Percentiles rank a stretch among this genome's conserved stretches.
These are phyloP conservation scores for Drymodes brunneopygia DNA, from an alignment of 2,113 vertebrate species.

Conservation along the genomic window DNA sequence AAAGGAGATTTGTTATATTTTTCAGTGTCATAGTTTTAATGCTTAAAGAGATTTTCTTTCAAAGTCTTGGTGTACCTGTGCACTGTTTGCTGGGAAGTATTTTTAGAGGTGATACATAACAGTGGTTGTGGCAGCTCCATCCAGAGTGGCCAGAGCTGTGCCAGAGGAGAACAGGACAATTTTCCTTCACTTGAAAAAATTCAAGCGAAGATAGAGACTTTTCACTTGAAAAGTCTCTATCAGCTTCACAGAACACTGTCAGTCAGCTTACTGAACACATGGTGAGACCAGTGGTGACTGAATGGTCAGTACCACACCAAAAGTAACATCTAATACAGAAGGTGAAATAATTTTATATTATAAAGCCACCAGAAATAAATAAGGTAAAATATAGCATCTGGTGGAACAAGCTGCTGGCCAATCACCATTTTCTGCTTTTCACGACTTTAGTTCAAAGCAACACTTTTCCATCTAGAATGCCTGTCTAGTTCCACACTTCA, in stretches of 20 bases:
- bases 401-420: not conserved
- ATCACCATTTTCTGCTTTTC: not conserved
- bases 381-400: not conserved
- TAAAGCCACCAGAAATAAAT: not conserved
- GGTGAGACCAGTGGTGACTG: not conserved
- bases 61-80: too few relatives aligned
- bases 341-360: not conserved
- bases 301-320: not conserved
- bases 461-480: not conserved
- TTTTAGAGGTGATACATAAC: not conserved
- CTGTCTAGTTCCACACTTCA: not conserved
- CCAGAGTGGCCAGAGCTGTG: fast-evolving
- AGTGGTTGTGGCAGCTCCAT: not conserved
- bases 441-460: not conserved
- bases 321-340: not conserved
- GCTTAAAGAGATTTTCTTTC: not conserved
- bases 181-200: not conserved
- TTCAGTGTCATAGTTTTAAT: not conserved
- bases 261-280: not conserved
- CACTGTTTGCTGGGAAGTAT: not conserved
- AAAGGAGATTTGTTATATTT: not conserved
- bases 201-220: too few relatives aligned
- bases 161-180: not conserved
- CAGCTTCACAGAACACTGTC: not conserved
- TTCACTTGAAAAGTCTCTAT: not conserved